These are phyloP conservation scores for Helogale parvula DNA, from an alignment of 2,113 vertebrate species.

Conservation along the genomic window DNA sequence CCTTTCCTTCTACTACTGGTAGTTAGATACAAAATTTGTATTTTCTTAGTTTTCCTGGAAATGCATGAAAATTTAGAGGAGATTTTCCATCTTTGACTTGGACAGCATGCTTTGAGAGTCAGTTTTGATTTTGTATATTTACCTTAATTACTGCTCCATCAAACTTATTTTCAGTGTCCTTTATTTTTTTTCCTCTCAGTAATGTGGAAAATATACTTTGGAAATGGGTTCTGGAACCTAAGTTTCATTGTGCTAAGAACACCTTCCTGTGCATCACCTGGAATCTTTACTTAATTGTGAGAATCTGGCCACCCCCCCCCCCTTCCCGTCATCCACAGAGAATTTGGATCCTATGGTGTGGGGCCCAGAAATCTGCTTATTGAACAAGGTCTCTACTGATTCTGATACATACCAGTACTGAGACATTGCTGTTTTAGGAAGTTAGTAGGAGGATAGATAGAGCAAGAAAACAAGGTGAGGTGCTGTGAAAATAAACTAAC, in stretches of 20 bases:
- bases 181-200: neutral
- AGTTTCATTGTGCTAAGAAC: neutral
- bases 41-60: neutral
- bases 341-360: neutral
- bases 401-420: neutral
- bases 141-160: neutral
- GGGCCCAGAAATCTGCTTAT: neutral
- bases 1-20: neutral
- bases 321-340: neutral
- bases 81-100: neutral
- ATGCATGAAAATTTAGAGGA: neutral
- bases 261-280: neutral
- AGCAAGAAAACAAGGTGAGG: neutral
- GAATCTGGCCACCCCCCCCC: rapidly evolving
- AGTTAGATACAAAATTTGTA: neutral
- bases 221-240: neutral
- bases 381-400: neutral
- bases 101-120: neutral
- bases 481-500: neutral
- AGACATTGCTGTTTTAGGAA: neutral
- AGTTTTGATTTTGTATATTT: neutral
- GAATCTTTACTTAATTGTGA: neutral
- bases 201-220: neutral
- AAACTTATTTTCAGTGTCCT: neutral
- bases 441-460: neutral